Base-by-base conservation (phyloP, 2,888 invertebrate genomes). In the Oscheius sp. region DNA sequence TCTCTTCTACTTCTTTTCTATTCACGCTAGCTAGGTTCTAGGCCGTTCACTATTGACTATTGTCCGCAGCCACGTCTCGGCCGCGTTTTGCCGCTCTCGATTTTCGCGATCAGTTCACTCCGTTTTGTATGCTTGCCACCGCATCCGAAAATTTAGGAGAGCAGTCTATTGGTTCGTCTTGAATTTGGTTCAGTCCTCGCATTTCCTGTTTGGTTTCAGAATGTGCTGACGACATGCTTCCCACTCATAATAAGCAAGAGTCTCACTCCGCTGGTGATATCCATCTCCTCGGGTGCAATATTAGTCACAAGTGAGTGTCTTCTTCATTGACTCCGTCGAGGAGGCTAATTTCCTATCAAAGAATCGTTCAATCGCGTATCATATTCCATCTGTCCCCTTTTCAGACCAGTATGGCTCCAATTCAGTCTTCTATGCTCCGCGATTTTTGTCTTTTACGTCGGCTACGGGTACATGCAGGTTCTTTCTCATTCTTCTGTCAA, bases 381-480 rank as follows among this genome's bases (percentile, higher is more conserved):
- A 42, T 42, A 42, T 42, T 42, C 3, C 42, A 42, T 3, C 3
- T 42, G 7, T 3, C 42, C 3, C 13, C 10, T 4, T 55, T 85
- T 80, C 74, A 87, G 88, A 73, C 77, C 85, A 5, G 59, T 76
- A 72, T 82, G 82, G 75, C 57, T 84, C 13, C 88, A 88, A 73
- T 87, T 88, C 74, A 59, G 93, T 1, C 90, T 93, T 68, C 94
- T 95, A 89, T 93, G 94, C 70, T 87, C 91, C 35, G 94, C 94
- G 72, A 94, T 96, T 7, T 96, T 96, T 90, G 90, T 94, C 79
- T 94, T 95, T 88, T 97, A 94, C 90, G 90, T 96, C 76, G 91
- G 95, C 0, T 96, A 96, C 91, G 96, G 96, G 70, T 96, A 95
- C 90, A 83, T 84, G 82, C 84, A 84, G 78, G 84, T 82, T 32